A percentile compares a stretch with the other conserved stretches of the same genome.
phyloP scores from a whole-genome alignment of 1,140 invertebrate genomes.

The Drosophila malerkotliana region DNA sequence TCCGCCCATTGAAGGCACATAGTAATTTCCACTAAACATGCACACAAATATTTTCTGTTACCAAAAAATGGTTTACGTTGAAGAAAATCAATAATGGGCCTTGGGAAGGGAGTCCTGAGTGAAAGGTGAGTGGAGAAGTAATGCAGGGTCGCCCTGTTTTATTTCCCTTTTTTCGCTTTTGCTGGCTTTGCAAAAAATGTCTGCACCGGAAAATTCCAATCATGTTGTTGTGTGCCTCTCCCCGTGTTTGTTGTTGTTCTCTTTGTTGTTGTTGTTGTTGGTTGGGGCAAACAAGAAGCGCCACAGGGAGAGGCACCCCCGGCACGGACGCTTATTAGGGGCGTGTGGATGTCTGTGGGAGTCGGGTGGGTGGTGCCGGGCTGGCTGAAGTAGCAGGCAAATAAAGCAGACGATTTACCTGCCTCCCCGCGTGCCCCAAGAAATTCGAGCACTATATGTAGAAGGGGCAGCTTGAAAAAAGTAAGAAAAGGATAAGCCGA shows the following conservation, averaged over 20 bases:
- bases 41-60: slow-evolving; percentile 37
- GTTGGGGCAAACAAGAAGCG: slow-evolving; percentile 51
- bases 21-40: slow-evolving; percentile 37
- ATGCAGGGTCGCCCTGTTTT: slow-evolving; percentile 50
- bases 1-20: neutral
- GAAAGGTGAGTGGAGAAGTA: slow-evolving; percentile 32
- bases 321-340: slow-evolving; percentile 65
- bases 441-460: slow-evolving; percentile 71
- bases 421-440: slow-evolving; percentile 43
- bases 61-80: slow-evolving; percentile 31
- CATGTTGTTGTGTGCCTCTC: slow-evolving; percentile 58
- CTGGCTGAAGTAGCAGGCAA: slow-evolving; percentile 68
- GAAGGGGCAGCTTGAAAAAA: slow-evolving; percentile 14
- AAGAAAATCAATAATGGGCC: slow-evolving; percentile 67
- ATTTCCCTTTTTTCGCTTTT: slow-evolving; percentile 5
- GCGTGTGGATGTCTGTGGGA: slow-evolving; percentile 31
- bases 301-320: slow-evolving; percentile 24
- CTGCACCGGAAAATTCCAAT: slow-evolving; percentile 82
- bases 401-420: slow-evolving; percentile 80
- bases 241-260: slow-evolving; percentile 2
- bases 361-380: slow-evolving; percentile 19
- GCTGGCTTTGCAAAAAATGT: slow-evolving; percentile 68
- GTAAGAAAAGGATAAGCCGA: slow-evolving; percentile 5
- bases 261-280: slow-evolving; percentile 42
- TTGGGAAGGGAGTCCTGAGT: slow-evolving; percentile 10